Evolutionary conservation across 2,888 invertebrate genomes (phyloP), one percentile per base, ranked within the genome.

Genomic region (Archaeoteleia sp.): DNA sequence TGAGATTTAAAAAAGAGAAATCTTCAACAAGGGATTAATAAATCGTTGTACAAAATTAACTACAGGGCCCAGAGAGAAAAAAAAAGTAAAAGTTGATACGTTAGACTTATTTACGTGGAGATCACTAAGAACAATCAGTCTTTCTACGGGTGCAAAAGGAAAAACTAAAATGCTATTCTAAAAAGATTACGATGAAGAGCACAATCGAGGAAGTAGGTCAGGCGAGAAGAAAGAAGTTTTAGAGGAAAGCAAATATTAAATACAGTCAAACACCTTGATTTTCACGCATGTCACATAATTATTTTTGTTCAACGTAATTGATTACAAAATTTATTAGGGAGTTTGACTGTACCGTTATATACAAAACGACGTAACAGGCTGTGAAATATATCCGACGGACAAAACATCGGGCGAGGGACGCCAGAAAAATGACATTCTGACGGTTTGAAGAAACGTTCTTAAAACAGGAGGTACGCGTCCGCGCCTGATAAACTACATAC

Each of bases 41-140:
- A 80, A 81, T 77, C 67, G 73, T 80, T 79, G 83, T 83, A 83
- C 83, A 83, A 82, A 82, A 78, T 83, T 80, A 63, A 79, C 79
- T 81, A 81, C 82, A 82, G 83, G 82, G 82, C 82, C 79, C 78
- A 82, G 71, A 76, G 63, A 69, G 72, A 72, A 73, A 75, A 77
- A 72, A 58, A 46, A 73, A 71, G 70, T 58, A 57, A 58, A 58
- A 46, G 63, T 70, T 49, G 30, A 61, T 32, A 72, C 71, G 72
- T 75, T 78, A 77, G 73, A 74, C 69, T 67, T 76, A 77, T 78
- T 76, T 76, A 77, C 71, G 72, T 63, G 71, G 67, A 66, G 48
- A 51, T 57, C 67, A 70, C 61, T 70, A 45, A 58, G 66, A 74
- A 76, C 70, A 75, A 77, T 76, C 66, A 74, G 65, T 63, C 69